A percentile compares a stretch with the other conserved stretches of the same genome.
phyloP scores from a whole-genome alignment of 2,888 invertebrate species.

The Zaprionus obscuricornis region DNA sequence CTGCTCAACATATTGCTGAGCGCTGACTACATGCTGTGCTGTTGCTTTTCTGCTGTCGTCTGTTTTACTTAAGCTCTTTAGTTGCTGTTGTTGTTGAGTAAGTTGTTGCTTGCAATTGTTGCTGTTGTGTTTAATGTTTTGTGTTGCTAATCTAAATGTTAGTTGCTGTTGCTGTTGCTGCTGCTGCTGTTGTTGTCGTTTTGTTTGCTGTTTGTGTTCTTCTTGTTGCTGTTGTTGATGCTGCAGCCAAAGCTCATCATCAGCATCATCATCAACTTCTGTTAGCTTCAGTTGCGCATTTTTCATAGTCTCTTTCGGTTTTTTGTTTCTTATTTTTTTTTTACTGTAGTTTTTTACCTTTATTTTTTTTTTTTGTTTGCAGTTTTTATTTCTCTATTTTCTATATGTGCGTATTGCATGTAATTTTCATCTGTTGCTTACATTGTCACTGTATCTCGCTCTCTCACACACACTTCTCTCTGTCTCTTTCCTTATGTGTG shows the following conservation, averaged over 20 bases:
- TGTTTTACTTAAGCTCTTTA: conserved; percentile 74
- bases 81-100: conserved; percentile 68
- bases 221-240: conserved; percentile 32
- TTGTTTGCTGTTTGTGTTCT: conserved; percentile 25
- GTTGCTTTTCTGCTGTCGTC: conserved; percentile 48
- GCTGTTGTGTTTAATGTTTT: conserved; percentile 35
- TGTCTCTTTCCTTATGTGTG: no score
- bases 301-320: conserved; percentile 80
- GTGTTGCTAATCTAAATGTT: conserved; percentile 43
- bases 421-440: conserved; percentile 51
- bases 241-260: conserved; percentile 61
- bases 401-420: no score
- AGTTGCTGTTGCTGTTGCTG: conserved; percentile 42
- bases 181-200: conserved; percentile 30
- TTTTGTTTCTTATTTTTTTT: conserved; percentile 4
- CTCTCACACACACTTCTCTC: no score
- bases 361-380: conserved; percentile 18
- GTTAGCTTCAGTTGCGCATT: conserved; percentile 76
- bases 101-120: conserved; percentile 40
- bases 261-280: conserved; percentile 73
- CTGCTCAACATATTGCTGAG: conserved; percentile 59
- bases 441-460: conserved; percentile 56
- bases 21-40: conserved; percentile 58
- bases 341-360: conserved; percentile 37
- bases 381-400: conserved; percentile 12